These are phyloP conservation scores for Turritopsis rubra DNA, from an alignment of 30 jellyfish, hydroid and myxozoan genomes.

Conservation along the genomic window DNA sequence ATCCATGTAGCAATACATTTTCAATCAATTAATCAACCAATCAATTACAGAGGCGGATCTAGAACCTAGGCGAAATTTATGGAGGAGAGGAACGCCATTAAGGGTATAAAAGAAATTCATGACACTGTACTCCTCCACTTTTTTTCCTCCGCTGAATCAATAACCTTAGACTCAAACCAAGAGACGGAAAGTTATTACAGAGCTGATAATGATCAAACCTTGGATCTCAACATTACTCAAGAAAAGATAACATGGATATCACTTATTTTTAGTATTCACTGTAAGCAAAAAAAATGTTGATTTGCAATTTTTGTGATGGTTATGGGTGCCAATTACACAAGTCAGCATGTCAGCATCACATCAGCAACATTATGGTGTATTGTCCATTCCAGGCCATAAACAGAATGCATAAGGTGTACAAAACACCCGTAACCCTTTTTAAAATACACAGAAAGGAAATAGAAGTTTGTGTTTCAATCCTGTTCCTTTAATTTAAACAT, in stretches of 20 bases:
- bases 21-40: not conserved
- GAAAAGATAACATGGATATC: not conserved
- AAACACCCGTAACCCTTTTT: too few species aligned
- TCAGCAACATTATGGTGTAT: not conserved
- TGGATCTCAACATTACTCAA: not conserved
- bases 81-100: too few species aligned
- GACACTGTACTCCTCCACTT: too few species aligned
- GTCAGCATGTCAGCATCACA: not conserved
- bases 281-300: not conserved
- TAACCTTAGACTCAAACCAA: not conserved
- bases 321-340: not conserved
- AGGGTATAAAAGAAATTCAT: too few species aligned
- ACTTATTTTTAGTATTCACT: not conserved
- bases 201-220: not conserved
- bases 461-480: too few species aligned
- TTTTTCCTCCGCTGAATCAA: too few species aligned
- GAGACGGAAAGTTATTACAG: not conserved
- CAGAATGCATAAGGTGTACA: too few species aligned
- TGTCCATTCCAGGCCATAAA: not conserved
- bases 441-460: too few species aligned
- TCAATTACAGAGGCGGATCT: too few species aligned
- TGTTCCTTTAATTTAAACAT: too few species aligned
- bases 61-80: too few species aligned
- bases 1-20: too few species aligned
- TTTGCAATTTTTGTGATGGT: not conserved